These are phyloP conservation scores for Drosophila pallidifrons DNA, from an alignment of 1,140 invertebrate genomes.

Conservation along the genomic window DNA sequence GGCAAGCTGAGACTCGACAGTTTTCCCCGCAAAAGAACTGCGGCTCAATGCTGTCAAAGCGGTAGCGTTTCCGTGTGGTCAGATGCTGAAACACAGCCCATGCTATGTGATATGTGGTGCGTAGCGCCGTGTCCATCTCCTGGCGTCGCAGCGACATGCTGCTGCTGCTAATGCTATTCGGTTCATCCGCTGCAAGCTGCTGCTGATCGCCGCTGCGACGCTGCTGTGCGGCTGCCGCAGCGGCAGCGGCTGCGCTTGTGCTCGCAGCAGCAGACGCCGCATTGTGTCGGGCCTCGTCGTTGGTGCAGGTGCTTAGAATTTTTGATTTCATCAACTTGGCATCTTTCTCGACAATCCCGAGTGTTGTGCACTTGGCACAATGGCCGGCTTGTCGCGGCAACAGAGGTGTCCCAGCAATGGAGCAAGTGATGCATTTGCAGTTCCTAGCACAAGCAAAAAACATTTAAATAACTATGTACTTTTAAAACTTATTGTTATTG, in stretches of 20 bases:
- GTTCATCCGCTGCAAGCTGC: slow-evolving; percentile 27
- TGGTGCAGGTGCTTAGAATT: slow-evolving; percentile 80
- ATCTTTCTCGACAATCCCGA: slow-evolving; percentile 80
- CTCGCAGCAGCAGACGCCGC: slow-evolving; percentile 59
- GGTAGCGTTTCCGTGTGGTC: slow-evolving; percentile 75
- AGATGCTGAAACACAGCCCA: slow-evolving; percentile 82
- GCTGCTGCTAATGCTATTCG: slow-evolving; percentile 1
- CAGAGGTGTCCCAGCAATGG: slow-evolving; percentile 79
- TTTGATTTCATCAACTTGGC: slow-evolving; percentile 81
- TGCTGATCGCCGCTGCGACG: slow-evolving; percentile 47
- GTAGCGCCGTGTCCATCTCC: slow-evolving; percentile 55
- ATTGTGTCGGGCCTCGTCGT: slow-evolving; percentile 73
- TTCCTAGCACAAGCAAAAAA: slow-evolving; percentile 47
- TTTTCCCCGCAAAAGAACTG: slow-evolving; percentile 77
- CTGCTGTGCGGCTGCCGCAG: slow-evolving; percentile 50
- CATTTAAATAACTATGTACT: not conserved
- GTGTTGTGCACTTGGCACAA: slow-evolving; percentile 80
- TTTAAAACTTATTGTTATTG: not conserved
- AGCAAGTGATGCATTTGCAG: slow-evolving; percentile 84
- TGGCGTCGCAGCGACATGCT: slow-evolving; percentile 55
- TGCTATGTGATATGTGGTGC: slow-evolving; percentile 80
- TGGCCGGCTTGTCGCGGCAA: slow-evolving; percentile 64
- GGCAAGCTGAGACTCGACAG: slow-evolving; percentile 74
- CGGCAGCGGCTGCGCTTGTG: slow-evolving; percentile 46
- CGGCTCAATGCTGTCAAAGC: slow-evolving; percentile 68